phyloP scores from a whole-genome alignment of 2,797 vertebrate species.

The Kryptolebias ocellatus region DNA sequence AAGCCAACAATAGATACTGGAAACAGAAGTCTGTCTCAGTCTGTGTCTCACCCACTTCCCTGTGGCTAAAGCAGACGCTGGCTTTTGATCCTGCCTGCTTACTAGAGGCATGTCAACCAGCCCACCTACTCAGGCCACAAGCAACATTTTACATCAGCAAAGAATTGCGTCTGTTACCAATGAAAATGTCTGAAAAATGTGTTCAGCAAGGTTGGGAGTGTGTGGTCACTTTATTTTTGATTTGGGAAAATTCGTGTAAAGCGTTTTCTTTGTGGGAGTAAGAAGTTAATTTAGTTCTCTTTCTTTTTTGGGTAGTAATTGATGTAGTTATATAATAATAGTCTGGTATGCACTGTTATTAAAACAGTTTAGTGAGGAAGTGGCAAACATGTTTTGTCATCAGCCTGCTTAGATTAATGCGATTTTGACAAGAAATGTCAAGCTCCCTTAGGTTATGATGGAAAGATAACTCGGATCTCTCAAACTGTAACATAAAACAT shows the following conservation, averaged over 20 bases:
- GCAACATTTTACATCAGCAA: conserved; percentile 42
- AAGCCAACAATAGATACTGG: conserved; percentile 51
- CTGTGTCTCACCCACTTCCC: conserved; percentile 34
- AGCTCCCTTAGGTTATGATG: conserved; percentile 43
- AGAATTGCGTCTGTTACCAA: conserved; percentile 17
- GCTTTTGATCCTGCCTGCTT: conserved; percentile 55
- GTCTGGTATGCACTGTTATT: conserved; percentile 52
- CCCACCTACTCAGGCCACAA: conserved; percentile 36
- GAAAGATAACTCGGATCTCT: conserved; percentile 56
- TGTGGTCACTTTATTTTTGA: conserved; percentile 60
- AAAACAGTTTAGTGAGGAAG: conserved; percentile 56
- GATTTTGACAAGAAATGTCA: conserved; percentile 34
- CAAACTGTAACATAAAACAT: conserved; percentile 53
- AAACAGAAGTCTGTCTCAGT: conserved; percentile 53
- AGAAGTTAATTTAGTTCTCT: conserved; percentile 58
- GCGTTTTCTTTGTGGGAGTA: conserved; percentile 34
- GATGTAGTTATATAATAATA: background rate
- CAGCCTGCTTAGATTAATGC: conserved; percentile 43
- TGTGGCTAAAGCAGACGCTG: conserved; percentile 55
- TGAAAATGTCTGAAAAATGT: conserved; percentile 37
- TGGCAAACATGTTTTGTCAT: too few species aligned
- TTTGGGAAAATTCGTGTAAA: conserved; percentile 30
- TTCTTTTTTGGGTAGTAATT: conserved; percentile 55
- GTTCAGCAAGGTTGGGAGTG: conserved; percentile 28
- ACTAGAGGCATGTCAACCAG: conserved; percentile 51